phyloP scores from a whole-genome alignment of 2,888 invertebrate species.

The Didymodactylos carnosus region DNA sequence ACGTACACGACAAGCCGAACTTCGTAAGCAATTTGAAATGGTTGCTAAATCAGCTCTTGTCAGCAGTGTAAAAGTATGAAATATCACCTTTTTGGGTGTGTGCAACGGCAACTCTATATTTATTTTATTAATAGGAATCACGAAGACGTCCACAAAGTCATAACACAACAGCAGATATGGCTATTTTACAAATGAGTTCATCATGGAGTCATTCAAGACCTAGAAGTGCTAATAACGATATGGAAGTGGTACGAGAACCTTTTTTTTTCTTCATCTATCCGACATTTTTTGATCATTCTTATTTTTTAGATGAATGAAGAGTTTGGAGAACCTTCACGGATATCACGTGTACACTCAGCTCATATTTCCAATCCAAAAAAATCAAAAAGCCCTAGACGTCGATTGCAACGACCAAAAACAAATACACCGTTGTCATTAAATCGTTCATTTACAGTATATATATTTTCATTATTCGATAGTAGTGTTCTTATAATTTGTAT shows the following conservation, averaged over 20 bases:
- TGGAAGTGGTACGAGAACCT: background rate
- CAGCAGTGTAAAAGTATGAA: slow-evolving; percentile 27
- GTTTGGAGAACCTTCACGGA: background rate
- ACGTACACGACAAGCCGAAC: slow-evolving; percentile 25
- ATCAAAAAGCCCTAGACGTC: background rate
- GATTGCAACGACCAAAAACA: background rate
- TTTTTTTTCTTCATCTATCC: background rate
- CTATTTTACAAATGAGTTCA: background rate
- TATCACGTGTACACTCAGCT: background rate
- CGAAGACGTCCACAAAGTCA: background rate
- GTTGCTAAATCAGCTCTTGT: slow-evolving; percentile 33
- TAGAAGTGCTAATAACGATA: background rate
- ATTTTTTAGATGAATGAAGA: background rate
- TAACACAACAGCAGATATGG: background rate
- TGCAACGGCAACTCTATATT: background rate
- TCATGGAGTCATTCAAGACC: background rate
- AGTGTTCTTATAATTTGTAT: background rate
- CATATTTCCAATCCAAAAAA: background rate
- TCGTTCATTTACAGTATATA: background rate
- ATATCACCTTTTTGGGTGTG: background rate
- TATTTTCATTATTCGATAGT: background rate
- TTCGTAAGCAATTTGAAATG: slow-evolving; percentile 29
- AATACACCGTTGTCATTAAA: background rate
- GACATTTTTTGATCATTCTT: background rate
- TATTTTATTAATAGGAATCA: no score